Conservation (phyloP, 2,797 vertebrate species). For the Vultur gryphus region DNA sequence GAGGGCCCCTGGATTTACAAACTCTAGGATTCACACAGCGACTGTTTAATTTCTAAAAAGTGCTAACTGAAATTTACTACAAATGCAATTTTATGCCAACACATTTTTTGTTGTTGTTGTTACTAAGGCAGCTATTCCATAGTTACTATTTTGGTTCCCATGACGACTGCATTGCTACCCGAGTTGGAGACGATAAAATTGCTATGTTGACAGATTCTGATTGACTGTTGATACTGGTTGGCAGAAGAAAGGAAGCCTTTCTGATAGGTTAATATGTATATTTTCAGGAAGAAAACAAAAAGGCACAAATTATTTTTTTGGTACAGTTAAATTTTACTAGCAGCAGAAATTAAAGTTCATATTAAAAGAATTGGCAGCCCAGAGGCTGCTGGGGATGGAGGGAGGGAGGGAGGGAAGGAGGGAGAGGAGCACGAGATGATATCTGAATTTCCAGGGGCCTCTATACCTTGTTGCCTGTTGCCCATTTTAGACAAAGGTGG, state of each 20-base stretch:
- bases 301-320: not conserved
- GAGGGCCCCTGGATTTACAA: constrained; percentile 2
- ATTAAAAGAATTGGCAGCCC: not conserved
- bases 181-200: constrained; percentile 55
- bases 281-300: constrained; percentile 51
- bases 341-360: constrained; percentile 5
- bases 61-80: constrained; percentile 60
- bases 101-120: constrained; percentile 52
- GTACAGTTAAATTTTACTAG: constrained; percentile 18
- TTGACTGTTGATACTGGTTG: constrained; percentile 65
- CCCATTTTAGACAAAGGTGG: not conserved
- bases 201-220: constrained; percentile 69
- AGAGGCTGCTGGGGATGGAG: not conserved
- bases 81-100: constrained; percentile 52
- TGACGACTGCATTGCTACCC: constrained; percentile 58
- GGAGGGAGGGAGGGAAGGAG: not conserved
- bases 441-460: not conserved
- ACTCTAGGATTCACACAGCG: constrained; percentile 4
- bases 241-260: constrained; percentile 53
- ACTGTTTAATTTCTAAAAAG: constrained; percentile 49
- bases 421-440: not conserved
- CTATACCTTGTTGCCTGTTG: not conserved
- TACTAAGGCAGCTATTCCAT: constrained; percentile 61
- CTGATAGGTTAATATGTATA: constrained; percentile 41
- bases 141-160: constrained; percentile 68